Conservation (phyloP, 2,888 invertebrate species). For the Nomada lathburiana region DNA sequence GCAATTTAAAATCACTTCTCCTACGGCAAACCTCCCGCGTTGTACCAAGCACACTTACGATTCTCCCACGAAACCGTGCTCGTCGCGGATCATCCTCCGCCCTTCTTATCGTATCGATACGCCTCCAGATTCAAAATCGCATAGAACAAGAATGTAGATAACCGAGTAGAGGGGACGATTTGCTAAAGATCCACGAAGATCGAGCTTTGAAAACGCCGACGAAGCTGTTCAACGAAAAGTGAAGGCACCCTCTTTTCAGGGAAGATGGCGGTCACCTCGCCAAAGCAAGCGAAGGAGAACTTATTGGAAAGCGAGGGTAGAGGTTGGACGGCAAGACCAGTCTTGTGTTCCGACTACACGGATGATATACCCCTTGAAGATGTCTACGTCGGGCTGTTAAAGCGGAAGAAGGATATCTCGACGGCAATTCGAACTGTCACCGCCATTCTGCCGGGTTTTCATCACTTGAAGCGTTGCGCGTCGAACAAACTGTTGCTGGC, state of each 20-base stretch:
- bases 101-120: background rate
- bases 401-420: conserved; percentile 88
- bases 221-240: conserved; percentile 62
- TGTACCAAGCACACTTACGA: conserved; percentile 46
- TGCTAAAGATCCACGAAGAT: background rate
- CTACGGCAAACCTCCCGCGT: conserved; percentile 35
- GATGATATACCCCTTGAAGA: conserved; percentile 85
- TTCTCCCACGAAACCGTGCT: conserved; percentile 42
- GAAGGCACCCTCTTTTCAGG: conserved; percentile 78
- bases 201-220: conserved; percentile 3
- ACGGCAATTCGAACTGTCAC: conserved; percentile 87
- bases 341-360: conserved; percentile 86
- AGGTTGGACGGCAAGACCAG: conserved; percentile 81
- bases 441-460: conserved; percentile 87
- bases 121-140: background rate
- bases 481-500: conserved; percentile 87
- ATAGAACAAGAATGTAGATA: background rate
- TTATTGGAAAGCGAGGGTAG: conserved; percentile 50
- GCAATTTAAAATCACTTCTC: conserved; percentile 81
- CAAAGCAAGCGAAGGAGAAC: conserved; percentile 55
- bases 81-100: conserved; percentile 37
- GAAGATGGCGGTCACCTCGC: conserved; percentile 55
- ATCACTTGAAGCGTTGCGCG: conserved; percentile 91
- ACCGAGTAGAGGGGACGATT: background rate
- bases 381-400: conserved; percentile 88